Conservation (phyloP, 1,140 invertebrate species). For the Halyomorpha halys region DNA sequence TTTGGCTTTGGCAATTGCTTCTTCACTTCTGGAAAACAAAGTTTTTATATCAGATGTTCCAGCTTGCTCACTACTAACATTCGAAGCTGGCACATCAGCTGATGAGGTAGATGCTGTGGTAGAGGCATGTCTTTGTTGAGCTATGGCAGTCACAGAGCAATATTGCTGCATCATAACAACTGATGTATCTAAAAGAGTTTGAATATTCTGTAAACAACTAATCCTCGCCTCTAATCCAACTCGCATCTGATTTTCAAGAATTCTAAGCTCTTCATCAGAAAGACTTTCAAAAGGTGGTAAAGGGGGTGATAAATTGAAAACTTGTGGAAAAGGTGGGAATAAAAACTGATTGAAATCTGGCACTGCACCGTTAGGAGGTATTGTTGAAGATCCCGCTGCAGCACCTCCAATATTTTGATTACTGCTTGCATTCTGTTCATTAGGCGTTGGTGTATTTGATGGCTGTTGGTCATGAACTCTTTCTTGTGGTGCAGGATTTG, state of each 20-base stretch:
- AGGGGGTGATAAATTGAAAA: background rate
- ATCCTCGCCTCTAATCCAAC: background rate
- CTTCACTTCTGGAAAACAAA: too few species aligned
- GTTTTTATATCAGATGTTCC: too few species aligned
- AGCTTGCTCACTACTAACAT: too few species aligned
- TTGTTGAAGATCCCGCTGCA: background rate
- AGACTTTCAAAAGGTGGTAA: background rate
- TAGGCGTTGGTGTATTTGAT: background rate
- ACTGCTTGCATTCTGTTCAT: background rate
- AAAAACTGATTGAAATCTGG: background rate
- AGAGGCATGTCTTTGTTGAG: too few species aligned
- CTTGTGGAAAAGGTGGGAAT: too few species aligned
- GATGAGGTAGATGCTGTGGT: too few species aligned
- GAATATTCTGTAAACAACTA: background rate
- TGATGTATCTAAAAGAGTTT: background rate
- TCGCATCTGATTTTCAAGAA: background rate
- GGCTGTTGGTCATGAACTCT: background rate
- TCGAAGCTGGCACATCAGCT: too few species aligned
- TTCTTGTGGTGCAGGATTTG: background rate
- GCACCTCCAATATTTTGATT: background rate
- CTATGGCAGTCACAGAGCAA: too few species aligned
- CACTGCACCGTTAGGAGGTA: background rate
- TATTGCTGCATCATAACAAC: conserved; percentile 10
- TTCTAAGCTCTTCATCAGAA: background rate
- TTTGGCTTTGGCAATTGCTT: too few species aligned